A percentile compares a stretch with the other conserved stretches of the same genome.
phyloP scores from a whole-genome alignment of 2,888 invertebrate species.

The Pollenia amentaria region DNA sequence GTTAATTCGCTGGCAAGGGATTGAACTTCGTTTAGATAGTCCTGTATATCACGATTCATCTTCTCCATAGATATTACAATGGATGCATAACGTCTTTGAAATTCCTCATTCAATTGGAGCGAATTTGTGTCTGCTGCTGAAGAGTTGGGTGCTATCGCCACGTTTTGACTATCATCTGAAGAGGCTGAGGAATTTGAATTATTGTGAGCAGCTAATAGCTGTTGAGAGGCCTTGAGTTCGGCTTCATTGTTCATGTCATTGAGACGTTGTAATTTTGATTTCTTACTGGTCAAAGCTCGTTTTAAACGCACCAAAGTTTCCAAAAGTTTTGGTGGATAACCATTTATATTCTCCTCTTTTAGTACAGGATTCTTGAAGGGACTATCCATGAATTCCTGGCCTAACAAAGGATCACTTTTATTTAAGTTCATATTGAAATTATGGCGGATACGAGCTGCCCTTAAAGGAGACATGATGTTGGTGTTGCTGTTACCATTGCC shows the following conservation, averaged over 20 bases:
- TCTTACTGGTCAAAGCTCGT: constrained; percentile 93
- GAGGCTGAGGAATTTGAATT: constrained; percentile 77
- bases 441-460: constrained; percentile 69
- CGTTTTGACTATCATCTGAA: constrained; percentile 75
- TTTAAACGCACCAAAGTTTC: constrained; percentile 94
- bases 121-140: constrained; percentile 42
- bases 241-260: constrained; percentile 96
- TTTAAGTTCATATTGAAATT: constrained; percentile 81
- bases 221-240: constrained; percentile 89
- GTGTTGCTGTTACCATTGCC: constrained; percentile 85
- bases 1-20: constrained; percentile 93
- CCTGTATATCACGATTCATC: constrained; percentile 94
- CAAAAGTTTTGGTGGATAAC: constrained; percentile 93
- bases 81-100: constrained; percentile 95
- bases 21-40: constrained; percentile 94
- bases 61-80: constrained; percentile 95
- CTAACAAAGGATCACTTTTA: constrained; percentile 90
- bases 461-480: constrained; percentile 80
- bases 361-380: constrained; percentile 84
- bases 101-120: constrained; percentile 88
- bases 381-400: constrained; percentile 84
- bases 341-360: constrained; percentile 87
- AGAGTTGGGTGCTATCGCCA: constrained; percentile 8
- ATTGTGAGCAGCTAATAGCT: constrained; percentile 72
- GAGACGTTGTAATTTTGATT: constrained; percentile 91